Base-by-base conservation (phyloP, 1,140 invertebrate genomes). In the Cotesia glomerata region DNA sequence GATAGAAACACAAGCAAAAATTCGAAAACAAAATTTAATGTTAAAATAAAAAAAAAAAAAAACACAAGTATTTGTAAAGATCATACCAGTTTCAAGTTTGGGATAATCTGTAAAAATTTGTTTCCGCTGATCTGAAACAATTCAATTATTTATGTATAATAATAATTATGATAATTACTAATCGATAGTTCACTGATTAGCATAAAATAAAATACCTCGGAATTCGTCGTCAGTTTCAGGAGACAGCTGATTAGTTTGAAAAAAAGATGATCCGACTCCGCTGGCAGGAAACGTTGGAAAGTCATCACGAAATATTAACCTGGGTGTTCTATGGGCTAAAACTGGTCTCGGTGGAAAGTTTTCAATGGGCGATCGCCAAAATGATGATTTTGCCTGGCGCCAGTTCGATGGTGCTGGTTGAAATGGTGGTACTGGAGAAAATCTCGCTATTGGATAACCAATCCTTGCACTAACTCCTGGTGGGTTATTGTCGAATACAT, bases 291-390 rank as follows among this genome's bases (percentile, higher is more conserved):
- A 72, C 61, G 79, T 73, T 51, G 84, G 78, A 77, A 82, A 85
- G 26, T 87, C 85, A 72, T 89, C 88, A 0, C 88, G 81, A 66
- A 89, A 89, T 36, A 89, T 88, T 1, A 89, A 74, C 52, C 88
- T 73, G 0, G 88, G 88, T 5, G 87, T 88, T 59, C 88, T 81
- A 54, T 88, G 88, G 0, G 84, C 85, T 87, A 89, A 88, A 11
- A 87, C 84, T n/a, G 87, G 86, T 36, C 81, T 79, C 39, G 39
- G 0, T 45, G 39, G 39, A 5, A 76, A 62, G 59, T 79, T 82
- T 11, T 84, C 83, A 14, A 73, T 45, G 1, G 74, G 63, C 5
- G 69, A 64, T 58, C 85, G 74, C 85, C 85, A 87, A 9, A 81
- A 76, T 0, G 83, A 81, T 16, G 85, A 82, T 16, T 87, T 87